A percentile compares a stretch with the other conserved stretches of the same genome.
Evolutionary conservation across 2,888 invertebrate genomes (phyloP).

Genomic region (Petrolisthes cinctipes): DNA sequence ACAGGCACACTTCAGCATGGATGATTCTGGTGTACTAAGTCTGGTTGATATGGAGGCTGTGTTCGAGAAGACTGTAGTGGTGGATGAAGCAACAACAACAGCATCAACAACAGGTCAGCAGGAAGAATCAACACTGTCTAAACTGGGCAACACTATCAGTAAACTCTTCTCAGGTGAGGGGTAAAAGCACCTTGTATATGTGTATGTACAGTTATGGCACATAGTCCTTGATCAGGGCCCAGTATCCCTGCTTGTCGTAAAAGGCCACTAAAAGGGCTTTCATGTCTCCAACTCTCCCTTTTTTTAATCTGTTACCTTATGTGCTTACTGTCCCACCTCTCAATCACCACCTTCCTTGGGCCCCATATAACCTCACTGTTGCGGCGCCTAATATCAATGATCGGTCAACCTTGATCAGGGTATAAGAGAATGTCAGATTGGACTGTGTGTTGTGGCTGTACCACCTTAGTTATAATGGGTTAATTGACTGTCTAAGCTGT

Average conservation of each 20-base stretch:
- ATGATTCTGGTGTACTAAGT: constrained; percentile 91
- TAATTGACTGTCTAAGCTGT: too few relatives aligned
- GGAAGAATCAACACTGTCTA: constrained; percentile 85
- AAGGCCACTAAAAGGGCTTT: too few relatives aligned
- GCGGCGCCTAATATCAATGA: neutral
- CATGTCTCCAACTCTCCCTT: too few relatives aligned
- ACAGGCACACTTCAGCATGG: constrained; percentile 95
- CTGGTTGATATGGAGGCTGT: constrained; percentile 82
- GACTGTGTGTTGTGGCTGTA: too few relatives aligned
- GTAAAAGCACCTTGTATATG: neutral
- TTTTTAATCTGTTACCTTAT: too few relatives aligned
- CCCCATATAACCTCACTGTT: neutral
- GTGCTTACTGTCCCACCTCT: too few relatives aligned
- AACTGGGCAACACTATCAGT: constrained; percentile 92
- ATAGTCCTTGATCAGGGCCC: neutral
- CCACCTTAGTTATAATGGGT: too few relatives aligned
- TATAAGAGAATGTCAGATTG: too few relatives aligned
- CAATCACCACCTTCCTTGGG: too few relatives aligned
- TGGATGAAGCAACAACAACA: constrained; percentile 71
- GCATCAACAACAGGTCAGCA: neutral
- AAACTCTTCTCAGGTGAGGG: constrained; percentile 82
- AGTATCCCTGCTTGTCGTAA: neutral
- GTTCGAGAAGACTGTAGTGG: constrained; percentile 83
- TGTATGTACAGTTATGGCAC: too few relatives aligned
- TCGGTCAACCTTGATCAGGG: too few relatives aligned